A percentile compares a stretch with the other conserved stretches of the same genome.
Conservation (phyloP, 2,113 vertebrate genomes). For the Tragelaphus strepsiceros region DNA sequence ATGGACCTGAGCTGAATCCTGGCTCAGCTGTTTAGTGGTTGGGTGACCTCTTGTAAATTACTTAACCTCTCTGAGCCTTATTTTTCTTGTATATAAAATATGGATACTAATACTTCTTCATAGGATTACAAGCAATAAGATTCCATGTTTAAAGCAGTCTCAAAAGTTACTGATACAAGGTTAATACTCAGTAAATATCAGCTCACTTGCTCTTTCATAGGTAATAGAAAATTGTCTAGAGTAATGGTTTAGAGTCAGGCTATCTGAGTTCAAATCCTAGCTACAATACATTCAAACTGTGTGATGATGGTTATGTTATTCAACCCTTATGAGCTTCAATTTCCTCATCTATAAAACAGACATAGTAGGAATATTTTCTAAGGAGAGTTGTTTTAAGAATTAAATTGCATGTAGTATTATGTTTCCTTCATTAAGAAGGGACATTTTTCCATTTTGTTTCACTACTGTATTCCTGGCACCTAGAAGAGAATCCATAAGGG, state of each 20-base stretch:
- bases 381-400: not conserved
- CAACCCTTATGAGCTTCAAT: not conserved
- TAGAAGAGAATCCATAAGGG: not conserved
- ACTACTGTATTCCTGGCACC: not conserved
- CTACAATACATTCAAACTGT: not conserved
- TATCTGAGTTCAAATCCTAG: not conserved
- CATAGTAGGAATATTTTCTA: not conserved
- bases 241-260: not conserved
- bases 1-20: not conserved
- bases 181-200: not conserved
- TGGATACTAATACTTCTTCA: not conserved
- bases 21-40: not conserved
- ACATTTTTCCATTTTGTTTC: not conserved
- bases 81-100: conserved; percentile 9
- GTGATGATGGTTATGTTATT: not conserved
- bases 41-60: not conserved
- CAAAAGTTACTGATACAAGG: not conserved
- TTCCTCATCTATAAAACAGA: not conserved
- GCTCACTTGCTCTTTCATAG: not conserved
- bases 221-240: not conserved
- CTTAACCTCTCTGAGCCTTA: not conserved
- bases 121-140: not conserved
- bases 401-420: not conserved
- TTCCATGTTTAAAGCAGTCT: not conserved
- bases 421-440: not conserved